A percentile compares a stretch with the other conserved stretches of the same genome.
Conservation (phyloP, 1,140 invertebrate species). For the Leptinotarsa undecemlineata region DNA sequence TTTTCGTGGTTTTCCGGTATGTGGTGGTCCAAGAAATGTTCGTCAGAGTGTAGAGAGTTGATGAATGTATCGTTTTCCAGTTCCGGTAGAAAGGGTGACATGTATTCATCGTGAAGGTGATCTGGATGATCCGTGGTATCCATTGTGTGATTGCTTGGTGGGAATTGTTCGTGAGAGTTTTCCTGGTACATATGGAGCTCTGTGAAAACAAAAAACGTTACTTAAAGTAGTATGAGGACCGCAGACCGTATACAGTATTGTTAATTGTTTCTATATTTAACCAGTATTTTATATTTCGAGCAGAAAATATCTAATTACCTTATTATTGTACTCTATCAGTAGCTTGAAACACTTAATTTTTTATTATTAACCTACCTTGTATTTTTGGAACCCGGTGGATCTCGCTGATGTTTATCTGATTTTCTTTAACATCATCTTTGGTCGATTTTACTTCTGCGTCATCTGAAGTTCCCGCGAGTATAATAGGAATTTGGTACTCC, state of each 20-base stretch:
- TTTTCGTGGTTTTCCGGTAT: slow-evolving; percentile 19
- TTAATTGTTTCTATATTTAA: too few relatives aligned
- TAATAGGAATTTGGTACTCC: slow-evolving; percentile 3
- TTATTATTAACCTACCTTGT: slow-evolving; percentile 9
- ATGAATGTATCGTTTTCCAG: slow-evolving; percentile 63
- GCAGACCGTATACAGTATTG: too few relatives aligned
- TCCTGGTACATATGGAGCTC: slow-evolving; percentile 14
- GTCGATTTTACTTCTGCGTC: neutral
- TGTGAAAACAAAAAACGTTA: neutral
- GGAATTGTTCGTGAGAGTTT: slow-evolving; percentile 19
- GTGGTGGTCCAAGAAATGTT: slow-evolving; percentile 39
- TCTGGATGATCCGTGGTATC: slow-evolving; percentile 24
- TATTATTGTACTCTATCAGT: neutral
- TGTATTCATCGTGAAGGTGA: slow-evolving; percentile 48
- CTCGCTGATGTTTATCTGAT: neutral
- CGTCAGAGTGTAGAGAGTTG: slow-evolving; percentile 58
- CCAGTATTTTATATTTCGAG: too few relatives aligned
- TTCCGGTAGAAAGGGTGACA: slow-evolving; percentile 69
- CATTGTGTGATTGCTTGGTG: slow-evolving; percentile 37
- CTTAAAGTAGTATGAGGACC: too few relatives aligned
- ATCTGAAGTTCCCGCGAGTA: neutral
- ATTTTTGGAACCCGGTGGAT: slow-evolving; percentile 15
- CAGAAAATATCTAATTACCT: too few relatives aligned
- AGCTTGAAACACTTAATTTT: neutral
- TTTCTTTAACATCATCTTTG: neutral